These are phyloP conservation scores for Carcinoscorpius rotundicauda DNA, from an alignment of 1,140 invertebrate species.

Conservation along the genomic window DNA sequence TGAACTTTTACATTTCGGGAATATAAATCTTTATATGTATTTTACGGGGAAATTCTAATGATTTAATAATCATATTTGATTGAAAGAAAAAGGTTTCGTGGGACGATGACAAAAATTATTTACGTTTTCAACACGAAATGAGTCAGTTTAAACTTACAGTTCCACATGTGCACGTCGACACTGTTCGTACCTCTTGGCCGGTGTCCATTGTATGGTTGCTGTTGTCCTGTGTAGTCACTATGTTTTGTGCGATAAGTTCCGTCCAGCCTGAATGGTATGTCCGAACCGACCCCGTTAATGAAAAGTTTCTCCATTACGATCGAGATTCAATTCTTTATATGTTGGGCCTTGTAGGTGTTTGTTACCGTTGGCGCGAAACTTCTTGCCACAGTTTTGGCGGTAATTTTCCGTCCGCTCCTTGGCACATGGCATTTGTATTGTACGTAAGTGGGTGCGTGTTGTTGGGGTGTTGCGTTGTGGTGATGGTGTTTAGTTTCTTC, in stretches of 20 bases:
- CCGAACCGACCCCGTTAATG: not conserved
- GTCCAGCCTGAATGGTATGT: not conserved
- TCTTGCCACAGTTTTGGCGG: constrained; percentile 11
- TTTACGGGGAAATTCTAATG: no score
- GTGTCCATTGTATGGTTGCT: constrained; percentile 10
- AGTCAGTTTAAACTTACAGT: no score
- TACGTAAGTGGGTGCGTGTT: constrained; percentile 15
- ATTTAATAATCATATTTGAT: no score
- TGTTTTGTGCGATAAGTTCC: constrained; percentile 13
- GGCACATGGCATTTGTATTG: constrained; percentile 13
- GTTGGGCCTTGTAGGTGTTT: constrained; percentile 14
- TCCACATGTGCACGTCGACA: not conserved
- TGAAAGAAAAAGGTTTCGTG: no score
- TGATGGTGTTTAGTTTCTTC: constrained; percentile 6
- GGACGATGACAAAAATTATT: no score
- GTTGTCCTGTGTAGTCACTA: constrained; percentile 10
- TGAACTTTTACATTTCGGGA: no score
- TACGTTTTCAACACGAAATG: no score
- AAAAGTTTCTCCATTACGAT: constrained; percentile 10
- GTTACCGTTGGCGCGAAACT: constrained; percentile 10
- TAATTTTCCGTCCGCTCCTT: constrained; percentile 11
- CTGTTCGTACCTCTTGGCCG: constrained; percentile 6
- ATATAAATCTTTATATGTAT: no score
- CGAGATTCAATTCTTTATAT: constrained; percentile 11
- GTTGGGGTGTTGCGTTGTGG: constrained; percentile 6